phyloP scores from a whole-genome alignment of 2,888 invertebrate species.

The Marronus borbonicus region DNA sequence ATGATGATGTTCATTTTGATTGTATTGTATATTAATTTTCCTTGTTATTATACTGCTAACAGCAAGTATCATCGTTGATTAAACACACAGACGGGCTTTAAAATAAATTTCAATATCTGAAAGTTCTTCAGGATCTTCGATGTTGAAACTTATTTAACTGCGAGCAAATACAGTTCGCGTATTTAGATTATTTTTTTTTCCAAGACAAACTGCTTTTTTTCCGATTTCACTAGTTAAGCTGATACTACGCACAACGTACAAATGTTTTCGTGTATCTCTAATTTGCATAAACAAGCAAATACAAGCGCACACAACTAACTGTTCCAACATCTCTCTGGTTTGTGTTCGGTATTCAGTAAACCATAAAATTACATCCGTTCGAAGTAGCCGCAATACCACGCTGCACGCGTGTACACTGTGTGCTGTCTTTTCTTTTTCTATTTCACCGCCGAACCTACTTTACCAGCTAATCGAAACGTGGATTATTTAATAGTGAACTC shows the following conservation, averaged over 20 bases:
- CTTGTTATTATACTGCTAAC: too few relatives aligned
- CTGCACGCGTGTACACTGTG: slow-evolving; percentile 12
- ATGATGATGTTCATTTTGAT: too few relatives aligned
- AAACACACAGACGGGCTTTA: too few relatives aligned
- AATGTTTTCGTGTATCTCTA: slow-evolving; percentile 18
- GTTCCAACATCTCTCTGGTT: slow-evolving; percentile 18
- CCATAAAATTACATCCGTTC: slow-evolving; percentile 45
- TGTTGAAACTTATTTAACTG: too few relatives aligned
- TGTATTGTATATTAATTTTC: too few relatives aligned
- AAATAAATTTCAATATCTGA: too few relatives aligned
- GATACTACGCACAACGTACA: background rate
- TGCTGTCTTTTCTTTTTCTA: slow-evolving; percentile 3
- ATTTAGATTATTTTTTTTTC: too few relatives aligned
- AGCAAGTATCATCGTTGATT: too few relatives aligned
- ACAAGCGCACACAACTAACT: slow-evolving; percentile 4
- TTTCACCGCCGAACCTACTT: slow-evolving; percentile 7
- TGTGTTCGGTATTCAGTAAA: slow-evolving; percentile 29
- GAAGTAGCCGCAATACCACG: slow-evolving; percentile 23
- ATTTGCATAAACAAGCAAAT: slow-evolving; percentile 21
- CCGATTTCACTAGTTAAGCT: background rate
- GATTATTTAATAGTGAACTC: slow-evolving; percentile 41
- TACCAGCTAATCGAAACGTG: slow-evolving; percentile 41
- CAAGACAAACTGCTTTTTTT: too few relatives aligned
- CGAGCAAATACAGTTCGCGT: too few relatives aligned
- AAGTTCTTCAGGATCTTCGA: too few relatives aligned